A percentile compares a stretch with the other conserved stretches of the same genome.
Conservation (phyloP, 2,888 invertebrate genomes). For the Physocephala rufipes region DNA sequence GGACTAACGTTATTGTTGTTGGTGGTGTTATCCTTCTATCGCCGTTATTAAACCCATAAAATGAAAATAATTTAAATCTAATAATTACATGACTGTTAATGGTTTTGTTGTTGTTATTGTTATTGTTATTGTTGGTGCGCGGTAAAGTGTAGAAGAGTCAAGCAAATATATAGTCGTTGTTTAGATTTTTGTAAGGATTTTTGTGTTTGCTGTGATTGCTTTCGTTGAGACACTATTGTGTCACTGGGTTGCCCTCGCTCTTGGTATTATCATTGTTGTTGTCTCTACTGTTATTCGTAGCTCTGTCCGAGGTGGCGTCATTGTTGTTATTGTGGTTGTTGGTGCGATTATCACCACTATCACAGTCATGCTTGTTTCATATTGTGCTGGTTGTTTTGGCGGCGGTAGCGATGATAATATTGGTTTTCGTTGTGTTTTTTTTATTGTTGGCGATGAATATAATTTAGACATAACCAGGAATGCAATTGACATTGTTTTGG, state of each 20-base stretch:
- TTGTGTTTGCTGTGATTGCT: too few relatives aligned
- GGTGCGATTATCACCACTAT: not conserved
- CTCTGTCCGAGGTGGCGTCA: not conserved
- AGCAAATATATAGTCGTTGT: not conserved
- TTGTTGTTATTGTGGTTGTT: not conserved
- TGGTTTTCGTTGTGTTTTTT: not conserved
- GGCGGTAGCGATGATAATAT: too few relatives aligned
- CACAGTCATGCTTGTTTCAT: not conserved
- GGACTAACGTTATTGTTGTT: not conserved
- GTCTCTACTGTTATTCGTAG: not conserved
- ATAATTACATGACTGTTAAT: not conserved
- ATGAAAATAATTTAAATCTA: constrained; percentile 14
- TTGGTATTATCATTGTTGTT: too few relatives aligned
- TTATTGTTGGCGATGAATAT: not conserved
- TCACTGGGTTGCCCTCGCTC: too few relatives aligned
- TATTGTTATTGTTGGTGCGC: not conserved
- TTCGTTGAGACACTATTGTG: too few relatives aligned
- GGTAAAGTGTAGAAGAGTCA: not conserved
- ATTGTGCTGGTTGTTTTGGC: too few relatives aligned
- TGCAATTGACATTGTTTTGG: not conserved
- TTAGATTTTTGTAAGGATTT: not conserved
- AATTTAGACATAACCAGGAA: not conserved
- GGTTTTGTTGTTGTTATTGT: not conserved
- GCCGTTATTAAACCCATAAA: constrained; percentile 6
- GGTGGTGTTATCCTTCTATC: not conserved